These are phyloP conservation scores for Cacoxenus indagator DNA, from an alignment of 2,888 invertebrate species.

Conservation along the genomic window DNA sequence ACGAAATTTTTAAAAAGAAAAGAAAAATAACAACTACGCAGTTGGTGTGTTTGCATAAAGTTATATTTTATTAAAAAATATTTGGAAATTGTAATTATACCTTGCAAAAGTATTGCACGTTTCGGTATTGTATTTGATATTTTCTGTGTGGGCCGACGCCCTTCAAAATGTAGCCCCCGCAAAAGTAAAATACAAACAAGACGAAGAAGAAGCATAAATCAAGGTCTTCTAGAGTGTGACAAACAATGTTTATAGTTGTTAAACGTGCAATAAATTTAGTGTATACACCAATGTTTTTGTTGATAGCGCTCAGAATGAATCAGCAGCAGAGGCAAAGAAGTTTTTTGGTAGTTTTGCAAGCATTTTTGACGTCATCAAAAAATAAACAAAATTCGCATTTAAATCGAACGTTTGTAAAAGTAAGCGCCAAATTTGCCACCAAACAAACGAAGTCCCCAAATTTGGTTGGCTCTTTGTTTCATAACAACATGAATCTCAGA, in stretches of 20 bases:
- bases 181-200: not conserved
- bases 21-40: not conserved
- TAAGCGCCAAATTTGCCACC: not conserved
- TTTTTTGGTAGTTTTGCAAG: not conserved
- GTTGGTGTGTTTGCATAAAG: not conserved
- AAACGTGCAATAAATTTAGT: not conserved
- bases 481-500: no score
- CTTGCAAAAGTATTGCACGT: no score
- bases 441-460: not conserved
- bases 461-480: not conserved
- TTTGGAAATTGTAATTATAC: no score
- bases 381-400: not conserved
- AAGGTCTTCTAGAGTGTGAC: not conserved
- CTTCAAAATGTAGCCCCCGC: not conserved
- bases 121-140: no score
- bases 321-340: not conserved
- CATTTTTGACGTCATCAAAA: slow-evolving; percentile 3
- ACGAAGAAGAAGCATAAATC: not conserved
- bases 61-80: no score
- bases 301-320: not conserved
- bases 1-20: not conserved
- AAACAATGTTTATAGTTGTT: not conserved
- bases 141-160: slow-evolving; percentile 7
- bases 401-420: not conserved
- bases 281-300: not conserved